Conservation (phyloP, 2,888 invertebrate genomes). For the Rosalia funebris region DNA sequence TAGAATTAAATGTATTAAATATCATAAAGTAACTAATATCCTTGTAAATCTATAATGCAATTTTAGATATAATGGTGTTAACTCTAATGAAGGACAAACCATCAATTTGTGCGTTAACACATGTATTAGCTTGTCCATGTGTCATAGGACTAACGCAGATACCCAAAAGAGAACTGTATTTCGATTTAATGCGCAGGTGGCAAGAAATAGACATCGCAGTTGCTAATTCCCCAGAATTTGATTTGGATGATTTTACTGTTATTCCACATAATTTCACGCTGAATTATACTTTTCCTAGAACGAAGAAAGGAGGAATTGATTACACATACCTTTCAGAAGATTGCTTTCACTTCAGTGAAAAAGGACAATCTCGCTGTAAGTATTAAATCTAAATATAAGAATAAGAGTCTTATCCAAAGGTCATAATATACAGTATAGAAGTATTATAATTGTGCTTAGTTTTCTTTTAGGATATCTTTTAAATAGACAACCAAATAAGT, state of each 20-base stretch:
- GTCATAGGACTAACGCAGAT: slow-evolving; percentile 63
- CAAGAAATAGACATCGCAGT: slow-evolving; percentile 67
- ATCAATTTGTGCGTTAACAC: slow-evolving; percentile 28
- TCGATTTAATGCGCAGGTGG: slow-evolving; percentile 67
- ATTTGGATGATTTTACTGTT: slow-evolving; percentile 69
- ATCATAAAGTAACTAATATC: no score
- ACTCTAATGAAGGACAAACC: slow-evolving; percentile 29
- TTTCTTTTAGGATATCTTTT: no score
- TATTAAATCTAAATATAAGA: no score
- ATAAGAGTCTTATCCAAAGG: no score
- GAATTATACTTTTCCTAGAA: slow-evolving; percentile 62
- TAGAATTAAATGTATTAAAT: no score
- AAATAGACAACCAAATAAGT: no score
- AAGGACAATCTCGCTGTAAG: slow-evolving; percentile 68
- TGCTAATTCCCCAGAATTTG: slow-evolving; percentile 63
- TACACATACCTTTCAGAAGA: slow-evolving; percentile 68
- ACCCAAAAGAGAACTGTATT: slow-evolving; percentile 57
- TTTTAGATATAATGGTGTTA: slow-evolving; percentile 34
- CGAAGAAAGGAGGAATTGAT: slow-evolving; percentile 63
- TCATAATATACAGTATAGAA: no score
- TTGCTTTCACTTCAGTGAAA: slow-evolving; percentile 74
- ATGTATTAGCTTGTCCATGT: slow-evolving; percentile 62
- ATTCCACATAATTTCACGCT: slow-evolving; percentile 67
- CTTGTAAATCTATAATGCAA: background rate
- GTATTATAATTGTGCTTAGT: no score